These are phyloP conservation scores for Bombus pascuorum DNA, from an alignment of 1,140 invertebrate genomes.

Conservation along the genomic window DNA sequence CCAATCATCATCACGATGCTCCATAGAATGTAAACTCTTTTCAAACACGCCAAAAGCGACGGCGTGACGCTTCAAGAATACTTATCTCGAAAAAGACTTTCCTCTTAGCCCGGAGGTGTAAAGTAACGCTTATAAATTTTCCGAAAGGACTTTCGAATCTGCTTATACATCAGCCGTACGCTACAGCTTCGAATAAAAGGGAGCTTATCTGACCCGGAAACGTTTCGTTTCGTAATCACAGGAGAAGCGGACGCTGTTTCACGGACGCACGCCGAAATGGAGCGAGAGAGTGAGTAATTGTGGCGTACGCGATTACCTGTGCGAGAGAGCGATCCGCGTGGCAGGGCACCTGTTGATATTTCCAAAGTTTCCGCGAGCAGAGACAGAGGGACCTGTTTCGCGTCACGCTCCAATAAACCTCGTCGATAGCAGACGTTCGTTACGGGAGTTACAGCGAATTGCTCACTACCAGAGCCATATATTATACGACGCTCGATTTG, in stretches of 20 bases:
- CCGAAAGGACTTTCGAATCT: neutral
- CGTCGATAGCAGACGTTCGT: neutral
- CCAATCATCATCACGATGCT: no score
- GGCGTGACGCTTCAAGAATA: no score
- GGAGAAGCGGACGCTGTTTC: constrained; percentile 25
- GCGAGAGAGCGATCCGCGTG: constrained; percentile 29
- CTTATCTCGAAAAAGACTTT: neutral
- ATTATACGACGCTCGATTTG: neutral
- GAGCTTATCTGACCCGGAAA: constrained; percentile 49
- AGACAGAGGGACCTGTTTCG: constrained; percentile 31
- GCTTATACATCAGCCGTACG: constrained; percentile 32
- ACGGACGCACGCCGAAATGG: constrained; percentile 38
- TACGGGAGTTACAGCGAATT: neutral
- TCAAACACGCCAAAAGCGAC: no score
- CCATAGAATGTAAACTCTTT: no score
- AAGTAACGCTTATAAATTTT: neutral
- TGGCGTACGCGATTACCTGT: constrained; percentile 21
- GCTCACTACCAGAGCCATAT: neutral
- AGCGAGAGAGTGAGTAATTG: constrained; percentile 58
- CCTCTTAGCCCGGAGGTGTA: neutral
- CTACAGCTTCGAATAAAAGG: constrained; percentile 48
- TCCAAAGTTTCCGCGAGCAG: constrained; percentile 5
- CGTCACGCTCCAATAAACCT: constrained; percentile 5
- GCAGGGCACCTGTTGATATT: constrained; percentile 45
- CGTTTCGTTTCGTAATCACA: constrained; percentile 32